Evolutionary conservation across 2,797 vertebrate genomes (phyloP).

Genomic region (Aldrovandia affinis): DNA sequence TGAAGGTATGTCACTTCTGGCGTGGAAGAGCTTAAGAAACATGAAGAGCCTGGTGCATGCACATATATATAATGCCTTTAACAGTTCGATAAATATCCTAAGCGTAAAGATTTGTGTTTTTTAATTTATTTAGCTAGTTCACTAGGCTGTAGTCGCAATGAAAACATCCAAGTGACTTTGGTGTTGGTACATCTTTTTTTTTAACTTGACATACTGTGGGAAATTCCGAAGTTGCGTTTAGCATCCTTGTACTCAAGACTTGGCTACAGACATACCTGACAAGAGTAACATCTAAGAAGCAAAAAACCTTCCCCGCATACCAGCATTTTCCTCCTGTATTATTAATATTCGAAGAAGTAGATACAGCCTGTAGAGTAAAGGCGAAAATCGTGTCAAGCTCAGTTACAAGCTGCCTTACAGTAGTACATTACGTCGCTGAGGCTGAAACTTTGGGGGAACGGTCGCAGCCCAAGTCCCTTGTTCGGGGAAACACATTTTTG

Average conservation of each 20-base stretch:
- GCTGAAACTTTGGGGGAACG: background rate
- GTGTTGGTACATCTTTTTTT: background rate
- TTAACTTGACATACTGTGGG: background rate
- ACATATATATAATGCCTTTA: background rate
- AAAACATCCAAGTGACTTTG: background rate
- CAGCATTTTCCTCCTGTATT: background rate
- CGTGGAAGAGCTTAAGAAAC: background rate
- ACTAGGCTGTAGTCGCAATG: background rate
- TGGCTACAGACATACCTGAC: conserved; percentile 22
- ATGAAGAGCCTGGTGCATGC: background rate
- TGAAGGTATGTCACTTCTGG: conserved; percentile 68
- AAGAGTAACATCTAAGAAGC: background rate
- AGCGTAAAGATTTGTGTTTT: background rate
- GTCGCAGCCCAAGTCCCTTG: background rate
- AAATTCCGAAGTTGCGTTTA: background rate
- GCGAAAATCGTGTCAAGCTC: background rate
- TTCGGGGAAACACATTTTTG: background rate
- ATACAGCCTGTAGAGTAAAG: background rate
- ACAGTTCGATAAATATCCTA: background rate
- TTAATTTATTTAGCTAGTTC: background rate
- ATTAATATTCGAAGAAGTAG: background rate
- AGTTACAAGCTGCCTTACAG: background rate
- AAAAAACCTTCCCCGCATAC: background rate
- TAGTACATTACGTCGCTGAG: background rate
- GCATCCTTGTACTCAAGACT: background rate